phyloP scores from a whole-genome alignment of 2,113 vertebrate genomes.

The Callorhinus ursinus region DNA sequence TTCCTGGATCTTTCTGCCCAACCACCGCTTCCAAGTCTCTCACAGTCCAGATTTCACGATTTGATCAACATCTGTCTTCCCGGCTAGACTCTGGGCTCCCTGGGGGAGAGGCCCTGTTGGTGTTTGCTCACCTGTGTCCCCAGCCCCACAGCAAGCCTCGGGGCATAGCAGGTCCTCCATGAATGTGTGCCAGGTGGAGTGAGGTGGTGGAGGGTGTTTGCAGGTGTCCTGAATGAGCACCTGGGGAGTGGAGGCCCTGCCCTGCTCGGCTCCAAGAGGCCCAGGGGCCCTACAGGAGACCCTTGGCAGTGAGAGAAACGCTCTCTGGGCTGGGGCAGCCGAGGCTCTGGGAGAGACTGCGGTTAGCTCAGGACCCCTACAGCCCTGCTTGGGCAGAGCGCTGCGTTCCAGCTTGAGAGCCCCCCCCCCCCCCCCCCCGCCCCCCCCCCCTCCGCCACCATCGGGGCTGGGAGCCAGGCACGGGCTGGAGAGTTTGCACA shows the following conservation, averaged over 20 bases:
- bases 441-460: accelerated
- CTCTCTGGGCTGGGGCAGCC: not conserved
- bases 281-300: accelerated
- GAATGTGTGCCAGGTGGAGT: not conserved
- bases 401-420: accelerated
- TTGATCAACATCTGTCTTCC: not conserved
- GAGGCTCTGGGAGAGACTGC: not conserved
- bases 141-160: not conserved
- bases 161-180: too few relatives aligned
- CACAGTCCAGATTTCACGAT: not conserved
- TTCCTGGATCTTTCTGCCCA: not conserved
- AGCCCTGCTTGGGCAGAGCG: too few relatives aligned
- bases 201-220: not conserved
- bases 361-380: not conserved
- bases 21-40: not conserved
- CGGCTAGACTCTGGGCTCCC: not conserved
- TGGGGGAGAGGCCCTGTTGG: not conserved
- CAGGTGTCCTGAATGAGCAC: not conserved
- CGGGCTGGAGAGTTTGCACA: not conserved
- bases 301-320: too few relatives aligned
- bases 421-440: accelerated
- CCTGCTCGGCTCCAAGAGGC: too few relatives aligned
- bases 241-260: not conserved
- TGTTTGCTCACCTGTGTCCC: not conserved
- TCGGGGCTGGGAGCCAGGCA: not conserved